Evolutionary conservation across 2,888 invertebrate species (phyloP).

Genomic region (Diploptera punctata): DNA sequence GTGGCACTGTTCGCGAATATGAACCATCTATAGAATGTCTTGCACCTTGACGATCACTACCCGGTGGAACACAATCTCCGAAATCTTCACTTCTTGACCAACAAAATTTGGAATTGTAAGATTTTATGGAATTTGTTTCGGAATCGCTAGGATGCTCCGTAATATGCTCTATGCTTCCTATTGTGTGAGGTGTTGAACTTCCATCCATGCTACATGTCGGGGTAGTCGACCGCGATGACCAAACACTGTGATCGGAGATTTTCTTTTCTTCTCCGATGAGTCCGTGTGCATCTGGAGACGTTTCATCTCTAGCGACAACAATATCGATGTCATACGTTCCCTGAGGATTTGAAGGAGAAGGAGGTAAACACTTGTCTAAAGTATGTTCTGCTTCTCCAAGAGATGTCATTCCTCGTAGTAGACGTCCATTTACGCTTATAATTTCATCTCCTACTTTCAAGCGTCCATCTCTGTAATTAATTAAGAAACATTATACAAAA

Average conservation of each 20-base stretch:
- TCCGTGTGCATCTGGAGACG: neutral
- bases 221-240: constrained; percentile 5
- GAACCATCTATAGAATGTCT: constrained; percentile 10
- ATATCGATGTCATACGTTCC: constrained; percentile 47
- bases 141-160: neutral
- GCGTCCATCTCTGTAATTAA: constrained; percentile 54
- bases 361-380: constrained; percentile 40
- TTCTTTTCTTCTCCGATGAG: neutral
- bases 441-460: constrained; percentile 57
- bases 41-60: neutral
- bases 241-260: neutral
- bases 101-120: neutral
- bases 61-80: neutral
- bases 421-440: constrained; percentile 56
- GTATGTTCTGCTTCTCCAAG: constrained; percentile 49
- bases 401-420: constrained; percentile 53
- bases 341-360: constrained; percentile 42
- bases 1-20: neutral
- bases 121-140: neutral
- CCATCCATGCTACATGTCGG: neutral
- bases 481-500: too few species aligned
- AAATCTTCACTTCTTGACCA: constrained; percentile 24
- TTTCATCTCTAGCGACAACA: constrained; percentile 46
- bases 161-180: constrained; percentile 3
- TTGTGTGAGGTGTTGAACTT: constrained; percentile 4